Conservation (phyloP, 2,113 vertebrate species). For the Manacus vitellinus region DNA sequence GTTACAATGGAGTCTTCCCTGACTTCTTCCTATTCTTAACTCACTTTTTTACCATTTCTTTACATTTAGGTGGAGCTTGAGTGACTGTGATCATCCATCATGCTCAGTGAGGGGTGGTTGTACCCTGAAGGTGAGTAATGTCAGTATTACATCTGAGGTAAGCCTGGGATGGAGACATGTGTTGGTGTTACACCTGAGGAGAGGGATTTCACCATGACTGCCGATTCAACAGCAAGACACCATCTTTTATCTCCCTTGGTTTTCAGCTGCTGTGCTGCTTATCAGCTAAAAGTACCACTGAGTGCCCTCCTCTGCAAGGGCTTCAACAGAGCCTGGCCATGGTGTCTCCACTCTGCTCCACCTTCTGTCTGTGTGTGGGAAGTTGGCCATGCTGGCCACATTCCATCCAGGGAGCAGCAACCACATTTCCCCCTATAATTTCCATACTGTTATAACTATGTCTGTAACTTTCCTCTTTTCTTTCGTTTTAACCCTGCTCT, state of each 20-base stretch:
- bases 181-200: no score
- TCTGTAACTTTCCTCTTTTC: background rate
- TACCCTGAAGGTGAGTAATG: no score
- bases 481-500: background rate
- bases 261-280: background rate
- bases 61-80: background rate
- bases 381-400: background rate
- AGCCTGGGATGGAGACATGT: background rate
- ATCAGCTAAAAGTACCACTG: background rate
- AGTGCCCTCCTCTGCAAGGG: background rate
- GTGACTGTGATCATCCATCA: background rate
- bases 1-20: background rate
- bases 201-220: background rate
- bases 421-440: background rate
- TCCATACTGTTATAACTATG: background rate
- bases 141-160: background rate
- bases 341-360: background rate
- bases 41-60: background rate
- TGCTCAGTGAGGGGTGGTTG: background rate
- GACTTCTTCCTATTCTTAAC: background rate
- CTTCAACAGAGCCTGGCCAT: background rate
- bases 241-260: background rate
- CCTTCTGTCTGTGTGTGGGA: background rate
- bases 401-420: background rate
- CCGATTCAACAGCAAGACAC: background rate